Evolutionary conservation across 1,140 invertebrate species (phyloP).

Genomic region (Pseudachorutes palmiensis): DNA sequence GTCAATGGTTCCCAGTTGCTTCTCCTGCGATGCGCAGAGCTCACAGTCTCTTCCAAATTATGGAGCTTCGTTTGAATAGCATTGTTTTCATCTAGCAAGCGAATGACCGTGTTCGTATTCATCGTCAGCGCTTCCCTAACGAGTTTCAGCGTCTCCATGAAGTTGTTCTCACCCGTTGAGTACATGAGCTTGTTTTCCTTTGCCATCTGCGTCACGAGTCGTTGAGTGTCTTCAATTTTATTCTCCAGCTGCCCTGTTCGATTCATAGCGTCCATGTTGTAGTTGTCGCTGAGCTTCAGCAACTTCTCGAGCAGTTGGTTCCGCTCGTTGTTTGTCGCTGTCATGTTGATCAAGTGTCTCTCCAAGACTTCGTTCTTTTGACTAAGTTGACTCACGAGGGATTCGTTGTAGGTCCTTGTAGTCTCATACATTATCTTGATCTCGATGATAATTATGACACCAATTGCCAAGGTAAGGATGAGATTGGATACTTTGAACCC

Average conservation of each 20-base stretch:
- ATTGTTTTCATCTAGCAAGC: neutral
- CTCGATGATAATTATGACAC: neutral
- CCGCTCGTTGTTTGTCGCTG: neutral
- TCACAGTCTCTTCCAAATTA: neutral
- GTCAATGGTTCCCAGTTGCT: neutral
- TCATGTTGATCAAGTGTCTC: neutral
- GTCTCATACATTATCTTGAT: conserved; percentile 6
- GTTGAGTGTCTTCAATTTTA: neutral
- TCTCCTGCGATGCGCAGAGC: neutral
- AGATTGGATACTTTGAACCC: neutral
- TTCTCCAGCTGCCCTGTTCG: neutral
- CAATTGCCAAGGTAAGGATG: conserved; percentile 3
- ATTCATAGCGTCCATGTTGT: neutral
- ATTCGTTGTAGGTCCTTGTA: conserved; percentile 3
- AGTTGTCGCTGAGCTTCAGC: neutral
- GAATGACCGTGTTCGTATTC: conserved; percentile 1
- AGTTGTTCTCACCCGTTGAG: neutral
- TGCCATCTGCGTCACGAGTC: neutral
- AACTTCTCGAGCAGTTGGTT: neutral
- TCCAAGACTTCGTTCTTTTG: neutral
- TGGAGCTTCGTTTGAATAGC: neutral
- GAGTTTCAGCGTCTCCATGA: neutral
- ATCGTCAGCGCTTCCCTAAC: conserved; percentile 1
- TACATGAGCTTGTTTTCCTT: conserved; percentile 5
- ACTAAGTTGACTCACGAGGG: neutral